Base-by-base conservation (phyloP, 2,888 invertebrate genomes). In the Podotricha telesiphe region DNA sequence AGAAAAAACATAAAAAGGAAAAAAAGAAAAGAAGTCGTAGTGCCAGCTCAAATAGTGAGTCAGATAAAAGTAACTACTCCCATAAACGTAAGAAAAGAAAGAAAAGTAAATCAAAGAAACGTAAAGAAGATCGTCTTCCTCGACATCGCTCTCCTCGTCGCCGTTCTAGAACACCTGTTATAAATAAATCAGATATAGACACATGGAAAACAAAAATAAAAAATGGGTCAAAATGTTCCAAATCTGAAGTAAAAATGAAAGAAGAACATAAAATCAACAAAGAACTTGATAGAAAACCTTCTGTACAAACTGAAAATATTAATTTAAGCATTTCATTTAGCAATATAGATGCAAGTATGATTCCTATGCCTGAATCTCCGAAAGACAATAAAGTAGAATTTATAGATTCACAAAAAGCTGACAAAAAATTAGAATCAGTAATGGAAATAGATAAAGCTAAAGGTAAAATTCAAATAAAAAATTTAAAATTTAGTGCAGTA, bases 401-500 rank as follows among this genome's bases (percentile, higher is more conserved):
- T 74, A 74, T 42, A 67, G 87, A 85, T 70, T 74, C 82, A 68
- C 79, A 79, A 5, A 88, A 86, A 73, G 67, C 81, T 64, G 86
- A 87, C n/a, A 80, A 76, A 74, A 88, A 85, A 64, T 67, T 73
- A 69, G 86, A 87, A 20, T 28, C 73, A n/a, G 73, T 72, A 63
- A 40, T 76, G 2, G 93, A 93, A 20, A 80, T 73, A 79, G 93
- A 93, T 64, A 93, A 89, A 75, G 76, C 83, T 7, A 93, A 93
- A 77, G 84, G 89, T 56, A 95, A 95, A 88, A 96, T 96, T 76
- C 91, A 94, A 77, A 96, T 95, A 72, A 95, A 95, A 81, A 95
- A 95, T 82, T 86, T 96, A 15, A 96, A 95, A 78, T 94, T 95
- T 71, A 95, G 95, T 81, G 86, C 94, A 20, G 94, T 96, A 20